Evolutionary conservation across 1,140 invertebrate species (phyloP).

Genomic region (Microplitis mediator): DNA sequence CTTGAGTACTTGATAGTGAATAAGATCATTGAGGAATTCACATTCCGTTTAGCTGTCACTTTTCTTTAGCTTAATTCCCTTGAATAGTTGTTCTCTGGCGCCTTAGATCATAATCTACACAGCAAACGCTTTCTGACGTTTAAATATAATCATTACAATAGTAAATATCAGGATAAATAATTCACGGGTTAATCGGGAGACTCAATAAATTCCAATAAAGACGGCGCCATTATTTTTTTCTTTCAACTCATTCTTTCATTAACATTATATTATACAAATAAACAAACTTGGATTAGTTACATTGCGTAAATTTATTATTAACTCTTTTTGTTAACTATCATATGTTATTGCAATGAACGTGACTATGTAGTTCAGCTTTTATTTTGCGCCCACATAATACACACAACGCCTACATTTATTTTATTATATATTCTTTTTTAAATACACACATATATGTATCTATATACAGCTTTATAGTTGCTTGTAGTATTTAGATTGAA

Average conservation of each 20-base stretch:
- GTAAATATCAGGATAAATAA: background rate
- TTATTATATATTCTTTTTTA: background rate
- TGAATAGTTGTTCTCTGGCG: background rate
- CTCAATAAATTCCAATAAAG: constrained; percentile 8
- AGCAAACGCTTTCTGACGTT: background rate
- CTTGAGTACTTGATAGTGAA: background rate
- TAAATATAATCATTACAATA: background rate
- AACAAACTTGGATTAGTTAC: background rate
- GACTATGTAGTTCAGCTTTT: background rate
- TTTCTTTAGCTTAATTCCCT: background rate
- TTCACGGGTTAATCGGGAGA: background rate
- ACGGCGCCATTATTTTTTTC: background rate
- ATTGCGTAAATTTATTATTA: background rate
- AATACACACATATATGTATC: background rate
- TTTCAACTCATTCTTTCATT: background rate
- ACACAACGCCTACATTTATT: constrained; percentile 5
- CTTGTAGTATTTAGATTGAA: background rate
- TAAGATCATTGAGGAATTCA: background rate
- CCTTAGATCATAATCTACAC: background rate
- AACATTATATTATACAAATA: background rate
- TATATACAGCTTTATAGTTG: background rate
- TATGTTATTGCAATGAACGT: background rate
- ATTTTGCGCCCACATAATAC: constrained; percentile 5
- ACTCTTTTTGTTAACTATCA: constrained; percentile 1
- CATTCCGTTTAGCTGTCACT: background rate